Evolutionary conservation across 2,888 invertebrate species (phyloP).

Genomic region (Dicranocentrus wangi): DNA sequence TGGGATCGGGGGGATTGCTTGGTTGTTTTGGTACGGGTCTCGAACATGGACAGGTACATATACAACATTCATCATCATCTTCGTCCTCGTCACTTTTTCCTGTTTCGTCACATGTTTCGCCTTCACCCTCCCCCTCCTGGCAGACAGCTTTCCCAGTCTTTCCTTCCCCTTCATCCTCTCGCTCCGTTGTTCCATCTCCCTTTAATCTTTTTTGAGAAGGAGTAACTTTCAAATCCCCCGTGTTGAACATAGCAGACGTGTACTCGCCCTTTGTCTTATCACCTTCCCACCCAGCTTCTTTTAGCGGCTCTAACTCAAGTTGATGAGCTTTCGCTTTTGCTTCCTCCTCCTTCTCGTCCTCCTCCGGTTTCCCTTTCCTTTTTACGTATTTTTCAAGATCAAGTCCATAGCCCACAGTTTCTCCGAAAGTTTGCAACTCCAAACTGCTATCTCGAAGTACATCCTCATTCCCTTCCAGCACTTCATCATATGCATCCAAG

Average conservation of each 20-base stretch:
- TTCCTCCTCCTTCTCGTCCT: background rate
- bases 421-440: conserved; percentile 51
- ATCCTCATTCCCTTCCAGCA: conserved; percentile 52
- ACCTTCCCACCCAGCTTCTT: conserved; percentile 28
- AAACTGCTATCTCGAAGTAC: conserved; percentile 37
- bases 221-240: conserved; percentile 16
- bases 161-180: background rate
- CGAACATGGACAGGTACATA: too few relatives aligned
- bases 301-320: conserved; percentile 38
- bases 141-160: background rate
- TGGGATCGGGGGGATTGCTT: too few relatives aligned
- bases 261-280: conserved; percentile 7
- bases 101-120: background rate
- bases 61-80: conserved; percentile 8
- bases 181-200: background rate
- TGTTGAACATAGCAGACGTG: conserved; percentile 14
- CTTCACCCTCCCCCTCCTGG: background rate
- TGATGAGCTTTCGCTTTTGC: background rate
- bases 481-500: conserved; percentile 54
- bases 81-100: background rate
- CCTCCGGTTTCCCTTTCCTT: background rate
- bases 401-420: conserved; percentile 44
- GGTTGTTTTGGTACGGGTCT: too few relatives aligned
- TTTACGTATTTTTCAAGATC: conserved; percentile 44
- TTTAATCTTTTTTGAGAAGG: conserved; percentile 1